Evolutionary conservation across 2,888 invertebrate genomes (phyloP).

Genomic region (Euplexia lucipara): DNA sequence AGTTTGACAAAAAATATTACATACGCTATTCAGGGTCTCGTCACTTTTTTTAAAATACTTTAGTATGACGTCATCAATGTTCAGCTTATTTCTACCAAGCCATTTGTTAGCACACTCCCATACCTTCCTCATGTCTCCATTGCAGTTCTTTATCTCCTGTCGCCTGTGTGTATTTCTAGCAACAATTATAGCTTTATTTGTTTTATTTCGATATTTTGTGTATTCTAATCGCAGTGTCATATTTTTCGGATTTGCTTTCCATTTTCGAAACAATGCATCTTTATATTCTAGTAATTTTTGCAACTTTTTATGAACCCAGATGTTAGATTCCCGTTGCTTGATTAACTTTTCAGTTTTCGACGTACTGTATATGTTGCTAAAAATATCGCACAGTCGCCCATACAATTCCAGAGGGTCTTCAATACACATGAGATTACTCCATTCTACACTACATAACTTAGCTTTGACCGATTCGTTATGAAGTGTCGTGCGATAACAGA

Average conservation of each 20-base stretch:
- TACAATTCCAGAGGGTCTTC: too few species aligned
- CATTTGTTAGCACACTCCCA: conserved; percentile 2
- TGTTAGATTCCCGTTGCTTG: neutral
- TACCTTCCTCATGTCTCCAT: conserved; percentile 1
- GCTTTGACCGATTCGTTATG: neutral
- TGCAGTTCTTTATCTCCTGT: neutral
- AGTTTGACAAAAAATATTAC: neutral
- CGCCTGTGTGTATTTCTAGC: neutral
- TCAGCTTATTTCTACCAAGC: neutral
- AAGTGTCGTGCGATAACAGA: neutral
- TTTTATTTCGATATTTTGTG: conserved; percentile 1
- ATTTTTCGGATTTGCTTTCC: neutral
- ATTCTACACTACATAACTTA: neutral
- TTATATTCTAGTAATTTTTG: neutral
- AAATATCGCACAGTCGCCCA: neutral
- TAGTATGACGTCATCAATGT: neutral
- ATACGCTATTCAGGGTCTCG: neutral
- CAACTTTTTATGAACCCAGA: neutral
- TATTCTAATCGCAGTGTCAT: neutral
- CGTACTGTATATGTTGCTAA: neutral
- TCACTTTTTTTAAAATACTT: neutral
- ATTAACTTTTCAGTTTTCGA: neutral
- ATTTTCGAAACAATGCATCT: neutral
- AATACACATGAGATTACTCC: neutral
- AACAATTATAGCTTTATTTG: neutral